These are phyloP conservation scores for Salarias fasciatus DNA, from an alignment of 2,797 vertebrate genomes.

Conservation along the genomic window DNA sequence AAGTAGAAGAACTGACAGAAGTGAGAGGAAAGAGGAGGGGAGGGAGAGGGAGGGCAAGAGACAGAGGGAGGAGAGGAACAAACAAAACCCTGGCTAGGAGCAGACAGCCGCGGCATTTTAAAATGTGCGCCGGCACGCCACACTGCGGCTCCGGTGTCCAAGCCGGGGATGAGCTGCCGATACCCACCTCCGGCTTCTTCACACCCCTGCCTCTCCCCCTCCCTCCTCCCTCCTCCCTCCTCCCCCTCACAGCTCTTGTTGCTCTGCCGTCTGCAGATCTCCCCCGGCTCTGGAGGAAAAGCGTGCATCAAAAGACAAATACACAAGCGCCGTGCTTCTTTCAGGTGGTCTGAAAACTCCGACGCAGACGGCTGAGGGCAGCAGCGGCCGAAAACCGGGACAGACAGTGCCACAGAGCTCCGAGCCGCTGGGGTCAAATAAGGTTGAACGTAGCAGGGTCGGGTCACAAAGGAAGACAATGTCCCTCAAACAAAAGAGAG, in stretches of 20 bases:
- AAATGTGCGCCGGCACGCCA: slow-evolving; percentile 86
- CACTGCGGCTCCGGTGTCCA: slow-evolving; percentile 82
- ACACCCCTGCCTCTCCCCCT: neutral
- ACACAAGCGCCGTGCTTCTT: slow-evolving; percentile 40
- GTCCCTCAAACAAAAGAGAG: slow-evolving; percentile 34
- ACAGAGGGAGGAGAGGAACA: slow-evolving; percentile 32
- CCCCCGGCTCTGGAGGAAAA: slow-evolving; percentile 38
- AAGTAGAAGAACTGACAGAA: slow-evolving; percentile 58
- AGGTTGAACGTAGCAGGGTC: slow-evolving; percentile 42
- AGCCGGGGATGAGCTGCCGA: slow-evolving; percentile 69
- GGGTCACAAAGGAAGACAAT: slow-evolving; percentile 22
- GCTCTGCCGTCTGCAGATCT: slow-evolving; percentile 62
- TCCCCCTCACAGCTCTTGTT: slow-evolving; percentile 18
- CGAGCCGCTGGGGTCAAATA: slow-evolving; percentile 52
- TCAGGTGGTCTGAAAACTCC: slow-evolving; percentile 46
- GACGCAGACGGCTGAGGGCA: slow-evolving; percentile 31
- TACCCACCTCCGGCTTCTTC: slow-evolving; percentile 53
- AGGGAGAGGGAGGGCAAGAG: slow-evolving; percentile 7
- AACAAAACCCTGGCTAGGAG: slow-evolving; percentile 56
- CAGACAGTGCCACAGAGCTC: slow-evolving; percentile 26
- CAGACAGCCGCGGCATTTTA: slow-evolving; percentile 70
- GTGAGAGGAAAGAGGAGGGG: slow-evolving; percentile 36
- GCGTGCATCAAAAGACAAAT: slow-evolving; percentile 55
- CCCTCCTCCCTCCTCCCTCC: slow-evolving; percentile 14
- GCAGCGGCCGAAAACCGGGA: slow-evolving; percentile 33